phyloP scores from a whole-genome alignment of 2,888 invertebrate species.

The Amblyteles armatorius region DNA sequence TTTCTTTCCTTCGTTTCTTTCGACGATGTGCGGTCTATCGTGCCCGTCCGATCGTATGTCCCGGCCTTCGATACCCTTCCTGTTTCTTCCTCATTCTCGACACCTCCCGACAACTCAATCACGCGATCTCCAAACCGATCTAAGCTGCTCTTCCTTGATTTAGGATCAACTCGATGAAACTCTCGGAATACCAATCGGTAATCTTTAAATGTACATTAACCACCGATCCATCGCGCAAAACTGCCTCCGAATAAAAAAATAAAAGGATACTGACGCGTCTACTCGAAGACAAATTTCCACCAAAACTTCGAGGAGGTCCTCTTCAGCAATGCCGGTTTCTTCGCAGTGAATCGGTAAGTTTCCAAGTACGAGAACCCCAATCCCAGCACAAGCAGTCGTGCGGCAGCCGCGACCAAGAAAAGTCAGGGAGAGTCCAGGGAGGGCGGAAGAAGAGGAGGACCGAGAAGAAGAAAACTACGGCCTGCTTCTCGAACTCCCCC shows the following conservation, averaged over 20 bases:
- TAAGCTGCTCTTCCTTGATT: slow-evolving; percentile 26
- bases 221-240: neutral
- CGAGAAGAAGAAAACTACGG: slow-evolving; percentile 12
- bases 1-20: slow-evolving; percentile 70
- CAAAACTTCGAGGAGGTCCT: neutral
- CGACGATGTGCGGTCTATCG: slow-evolving; percentile 66
- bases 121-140: slow-evolving; percentile 73
- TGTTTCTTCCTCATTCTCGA: slow-evolving; percentile 50
- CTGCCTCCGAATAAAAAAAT: neutral
- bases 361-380: slow-evolving; percentile 8
- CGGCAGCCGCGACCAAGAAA: neutral
- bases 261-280: neutral
- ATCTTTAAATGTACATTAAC: slow-evolving; percentile 24
- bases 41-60: slow-evolving; percentile 61
- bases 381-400: slow-evolving; percentile 1
- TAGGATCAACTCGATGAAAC: slow-evolving; percentile 44
- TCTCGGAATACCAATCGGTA: slow-evolving; percentile 52
- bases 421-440: slow-evolving; percentile 25
- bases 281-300: neutral
- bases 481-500: slow-evolving; percentile 47
- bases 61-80: slow-evolving; percentile 49
- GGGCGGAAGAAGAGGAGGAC: slow-evolving; percentile 17
- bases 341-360: neutral
- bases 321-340: neutral
- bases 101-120: slow-evolving; percentile 70